These are phyloP conservation scores for Oreortyx pictus DNA, from an alignment of 2,797 vertebrate species.

Conservation along the genomic window DNA sequence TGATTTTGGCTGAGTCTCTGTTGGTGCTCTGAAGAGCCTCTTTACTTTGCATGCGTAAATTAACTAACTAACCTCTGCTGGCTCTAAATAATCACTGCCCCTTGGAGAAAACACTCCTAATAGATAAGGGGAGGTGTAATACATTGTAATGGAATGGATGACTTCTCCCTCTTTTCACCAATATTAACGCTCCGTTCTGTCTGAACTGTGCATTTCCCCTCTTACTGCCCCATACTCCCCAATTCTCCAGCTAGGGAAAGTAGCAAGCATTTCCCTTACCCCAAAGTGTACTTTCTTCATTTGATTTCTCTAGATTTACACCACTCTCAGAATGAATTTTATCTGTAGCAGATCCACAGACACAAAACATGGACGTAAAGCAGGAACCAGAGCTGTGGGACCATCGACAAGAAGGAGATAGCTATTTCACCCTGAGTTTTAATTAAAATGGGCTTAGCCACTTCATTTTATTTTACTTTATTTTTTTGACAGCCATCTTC, in stretches of 20 bases:
- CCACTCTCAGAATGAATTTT: not conserved
- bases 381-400: not conserved
- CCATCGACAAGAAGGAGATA: not conserved
- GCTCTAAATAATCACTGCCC: not conserved
- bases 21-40: not conserved
- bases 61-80: not conserved
- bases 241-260: too few species aligned
- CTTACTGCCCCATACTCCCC: not conserved
- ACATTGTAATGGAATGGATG: not conserved
- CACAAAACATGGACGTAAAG: not conserved
- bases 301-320: not conserved
- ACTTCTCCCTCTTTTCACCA: not conserved
- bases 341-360: not conserved
- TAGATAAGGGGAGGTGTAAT: not conserved
- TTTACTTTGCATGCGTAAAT: not conserved
- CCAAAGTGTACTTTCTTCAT: too few species aligned
- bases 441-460: conserved; percentile 14
- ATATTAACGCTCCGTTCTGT: conserved; percentile 47
- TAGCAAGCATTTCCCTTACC: too few species aligned
- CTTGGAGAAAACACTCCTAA: not conserved
- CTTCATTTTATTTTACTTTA: not conserved
- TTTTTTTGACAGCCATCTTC: not conserved
- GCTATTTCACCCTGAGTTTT: conserved; percentile 4
- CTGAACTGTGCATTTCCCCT: conserved; percentile 29
- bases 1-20: not conserved